These are phyloP conservation scores for Pteronotus mesoamericanus DNA, from an alignment of 2,797 vertebrate species.

Conservation along the genomic window DNA sequence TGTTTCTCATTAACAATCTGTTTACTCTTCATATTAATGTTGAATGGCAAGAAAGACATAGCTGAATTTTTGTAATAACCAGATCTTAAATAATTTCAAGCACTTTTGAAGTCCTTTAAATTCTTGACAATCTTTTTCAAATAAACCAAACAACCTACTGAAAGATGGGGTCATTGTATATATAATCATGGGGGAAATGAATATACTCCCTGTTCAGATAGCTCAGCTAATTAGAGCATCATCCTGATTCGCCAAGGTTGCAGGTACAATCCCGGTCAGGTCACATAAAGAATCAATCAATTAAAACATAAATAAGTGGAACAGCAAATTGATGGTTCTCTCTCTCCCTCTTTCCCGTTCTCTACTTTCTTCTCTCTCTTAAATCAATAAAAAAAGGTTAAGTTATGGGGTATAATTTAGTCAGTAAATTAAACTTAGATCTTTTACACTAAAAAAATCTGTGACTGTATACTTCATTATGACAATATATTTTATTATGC, in stretches of 20 bases:
- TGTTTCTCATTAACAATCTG: not conserved
- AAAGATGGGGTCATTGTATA: not conserved
- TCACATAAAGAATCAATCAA: not conserved
- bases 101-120: not conserved
- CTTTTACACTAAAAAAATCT: not conserved
- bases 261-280: no score
- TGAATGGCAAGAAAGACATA: not conserved
- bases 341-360: no score
- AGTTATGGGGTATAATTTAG: not conserved
- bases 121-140: not conserved
- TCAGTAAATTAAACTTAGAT: not conserved
- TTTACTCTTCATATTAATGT: not conserved
- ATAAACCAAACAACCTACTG: not conserved
- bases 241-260: not conserved
- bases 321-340: not conserved
- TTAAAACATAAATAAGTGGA: not conserved
- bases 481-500: not conserved
- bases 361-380: no score
- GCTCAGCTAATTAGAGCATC: not conserved
- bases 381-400: not conserved
- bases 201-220: no score
- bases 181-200: not conserved
- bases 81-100: not conserved
- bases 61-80: not conserved
- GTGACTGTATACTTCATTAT: not conserved